Evolutionary conservation across 1,140 invertebrate species (phyloP), one percentile per base, ranked within the genome.

Genomic region (Bombus cullumanus): DNA sequence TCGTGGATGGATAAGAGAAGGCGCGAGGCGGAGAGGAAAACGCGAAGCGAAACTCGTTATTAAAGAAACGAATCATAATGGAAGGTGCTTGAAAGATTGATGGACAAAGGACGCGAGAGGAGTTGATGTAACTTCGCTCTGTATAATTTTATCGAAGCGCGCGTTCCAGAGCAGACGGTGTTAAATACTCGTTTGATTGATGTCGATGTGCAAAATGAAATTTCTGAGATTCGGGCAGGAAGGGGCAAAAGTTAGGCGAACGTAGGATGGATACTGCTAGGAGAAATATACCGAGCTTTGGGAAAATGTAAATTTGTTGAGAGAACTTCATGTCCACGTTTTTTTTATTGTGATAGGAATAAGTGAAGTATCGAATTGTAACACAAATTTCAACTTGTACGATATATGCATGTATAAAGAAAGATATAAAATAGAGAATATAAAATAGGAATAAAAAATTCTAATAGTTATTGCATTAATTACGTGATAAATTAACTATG

Each of bases 1-100:
- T 64, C 34, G 31, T 31, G 39, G 18, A 10, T 39, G n/a, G 34
- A 25, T n/a, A 28, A 62, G 28, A 62, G 28, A n/a, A 34, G 47
- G n/a, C 39, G 22, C 10, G 18, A 39, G 5, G 22, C 3, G 12
- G 39, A 4, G 18, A 2, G 0, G 12, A 43, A 37, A 68, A 64
- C 10, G 28, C n/a, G 28, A 47, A 43, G 47, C 41, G 69, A 85
- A 80, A 85, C 83, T 85, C 68, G 66, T 85, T 85, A 80, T 85
- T 69, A 47, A 59, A 57, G n/a, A 79, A 80, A 80, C 69, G 57
- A 69, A 69, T 85, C 76, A 43, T 80, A 72, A 85, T 72, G 53
- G 53, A 78, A 85, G 57, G 31, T 47, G 68, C 68, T 80, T 64
- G 34, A 80, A 71, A 85, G 83, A 85, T 80, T 85, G 68, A 85